Evolutionary conservation across 2,888 invertebrate genomes (phyloP).

Genomic region (Lithophane socia): DNA sequence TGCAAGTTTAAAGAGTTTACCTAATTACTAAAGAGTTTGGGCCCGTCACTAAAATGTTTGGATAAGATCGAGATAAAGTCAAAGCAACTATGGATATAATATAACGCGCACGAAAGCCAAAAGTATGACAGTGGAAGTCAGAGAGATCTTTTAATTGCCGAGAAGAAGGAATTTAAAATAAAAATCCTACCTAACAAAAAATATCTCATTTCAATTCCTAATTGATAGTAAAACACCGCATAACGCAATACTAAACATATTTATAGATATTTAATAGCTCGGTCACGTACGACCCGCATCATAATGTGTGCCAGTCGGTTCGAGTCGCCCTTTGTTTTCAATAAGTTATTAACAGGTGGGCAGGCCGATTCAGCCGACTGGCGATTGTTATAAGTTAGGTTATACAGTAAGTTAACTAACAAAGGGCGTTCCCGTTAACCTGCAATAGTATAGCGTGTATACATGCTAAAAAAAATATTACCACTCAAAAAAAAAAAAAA

Average conservation of each 20-base stretch:
- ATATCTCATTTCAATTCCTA: constrained; percentile 34
- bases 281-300: constrained; percentile 53
- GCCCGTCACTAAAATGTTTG: background rate
- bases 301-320: constrained; percentile 37
- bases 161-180: constrained; percentile 7
- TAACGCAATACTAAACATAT: constrained; percentile 35
- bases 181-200: background rate
- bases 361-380: background rate
- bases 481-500: too few species aligned
- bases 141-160: background rate
- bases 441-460: too few species aligned
- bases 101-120: background rate
- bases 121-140: background rate
- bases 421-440: too few species aligned
- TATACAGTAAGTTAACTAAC: too few species aligned
- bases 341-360: constrained; percentile 48
- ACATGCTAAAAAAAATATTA: too few species aligned
- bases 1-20: constrained; percentile 3
- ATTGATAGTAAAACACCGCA: constrained; percentile 23
- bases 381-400: constrained; percentile 9
- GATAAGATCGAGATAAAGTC: background rate
- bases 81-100: background rate
- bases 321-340: constrained; percentile 51
- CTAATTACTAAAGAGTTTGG: background rate
- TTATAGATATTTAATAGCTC: constrained; percentile 48